These are phyloP conservation scores for Protobothrops flavoviridis DNA, from an alignment of 2,113 vertebrate genomes.

Conservation along the genomic window DNA sequence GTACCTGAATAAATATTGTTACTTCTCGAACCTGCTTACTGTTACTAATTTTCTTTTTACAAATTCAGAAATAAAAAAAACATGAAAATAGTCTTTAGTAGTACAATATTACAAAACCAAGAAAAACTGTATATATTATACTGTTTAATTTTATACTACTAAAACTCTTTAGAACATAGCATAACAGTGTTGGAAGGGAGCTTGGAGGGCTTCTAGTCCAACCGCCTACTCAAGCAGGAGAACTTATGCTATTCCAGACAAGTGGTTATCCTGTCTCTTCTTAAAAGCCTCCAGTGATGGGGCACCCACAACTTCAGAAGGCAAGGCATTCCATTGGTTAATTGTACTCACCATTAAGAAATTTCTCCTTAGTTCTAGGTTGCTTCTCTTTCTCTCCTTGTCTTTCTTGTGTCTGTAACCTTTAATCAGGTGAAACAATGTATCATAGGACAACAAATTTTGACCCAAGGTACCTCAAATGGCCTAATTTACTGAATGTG, in stretches of 20 bases:
- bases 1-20: not conserved
- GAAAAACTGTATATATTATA: not conserved
- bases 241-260: too few relatives aligned
- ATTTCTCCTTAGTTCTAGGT: not conserved
- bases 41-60: not conserved
- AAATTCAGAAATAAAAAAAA: not conserved
- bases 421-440: not conserved
- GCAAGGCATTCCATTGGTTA: not conserved
- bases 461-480: not conserved
- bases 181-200: not conserved
- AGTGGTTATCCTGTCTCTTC: too few relatives aligned
- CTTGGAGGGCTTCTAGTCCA: too few relatives aligned
- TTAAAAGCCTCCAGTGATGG: not conserved
- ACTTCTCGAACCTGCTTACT: not conserved
- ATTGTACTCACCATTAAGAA: not conserved
- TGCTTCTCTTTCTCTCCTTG: not conserved
- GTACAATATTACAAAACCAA: not conserved
- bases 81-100: not conserved
- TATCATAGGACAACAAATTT: not conserved
- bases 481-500: not conserved
- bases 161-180: not conserved
- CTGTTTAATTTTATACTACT: not conserved
- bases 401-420: not conserved
- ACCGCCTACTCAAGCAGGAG: too few relatives aligned
- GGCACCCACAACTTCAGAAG: not conserved